Evolutionary conservation across 1,140 invertebrate species (phyloP), one percentile per base, ranked within the genome.

Genomic region (Micrasema longulum): DNA sequence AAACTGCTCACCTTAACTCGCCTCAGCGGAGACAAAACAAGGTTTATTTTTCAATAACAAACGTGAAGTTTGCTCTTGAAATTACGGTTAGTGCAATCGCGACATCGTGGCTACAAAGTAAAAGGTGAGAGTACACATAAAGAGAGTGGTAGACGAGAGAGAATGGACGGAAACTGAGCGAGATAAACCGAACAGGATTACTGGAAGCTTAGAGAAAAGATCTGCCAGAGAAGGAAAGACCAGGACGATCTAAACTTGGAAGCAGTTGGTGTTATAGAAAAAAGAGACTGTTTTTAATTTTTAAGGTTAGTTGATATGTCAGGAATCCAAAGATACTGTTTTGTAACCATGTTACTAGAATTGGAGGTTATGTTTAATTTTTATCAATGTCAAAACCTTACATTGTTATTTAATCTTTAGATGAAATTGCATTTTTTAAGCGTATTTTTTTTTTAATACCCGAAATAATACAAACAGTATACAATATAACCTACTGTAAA

Each of bases 11-110:
- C 26, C 26, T 31, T 31, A 2, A 2, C 26, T 31, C 26, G 7
- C n/a, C n/a, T n/a, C 43, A 47, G 26, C 26, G 47, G 7, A 55
- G 22, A 12, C 22, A 31, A 41, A 22, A 64, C 47, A 64, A 64
- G 47, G 41, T 60, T 47, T n/a, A n/a, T 47, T 47, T 47, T 64
- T 11, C 0, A 47, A 45, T 31, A 64, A 64, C 60, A 64, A 64
- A 62, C 45, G 60, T 64, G 60, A 38, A 64, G 60, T 64, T 64
- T 64, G 38, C 41, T 47, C 43, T 45, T 64, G 43, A 64, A 45
- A 64, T 64, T 64, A 41, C 26, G 60, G 23, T 45, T n/a, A 20
- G 23, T 12, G 4, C 41, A 64, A 64, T 64, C 60, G 60, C 23
- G 60, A 64, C 60, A 47, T 26, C 26, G 60, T 31, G 10, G 22